These are phyloP conservation scores for Entosphenus tridentatus DNA, from an alignment of 2,113 vertebrate genomes.

Conservation along the genomic window DNA sequence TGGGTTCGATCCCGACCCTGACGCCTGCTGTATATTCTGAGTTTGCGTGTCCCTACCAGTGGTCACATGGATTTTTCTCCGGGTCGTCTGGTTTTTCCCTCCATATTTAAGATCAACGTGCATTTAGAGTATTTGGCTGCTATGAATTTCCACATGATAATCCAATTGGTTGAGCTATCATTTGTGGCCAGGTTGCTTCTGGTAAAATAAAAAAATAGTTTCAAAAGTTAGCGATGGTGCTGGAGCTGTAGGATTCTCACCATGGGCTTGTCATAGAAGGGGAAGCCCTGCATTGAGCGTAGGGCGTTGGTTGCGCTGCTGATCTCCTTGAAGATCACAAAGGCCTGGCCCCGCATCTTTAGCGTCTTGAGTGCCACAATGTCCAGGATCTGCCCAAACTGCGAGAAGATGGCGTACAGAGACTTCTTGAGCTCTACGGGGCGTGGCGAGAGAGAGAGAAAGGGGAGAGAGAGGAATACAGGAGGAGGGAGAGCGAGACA, in stretches of 20 bases:
- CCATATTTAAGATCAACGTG: too few species aligned
- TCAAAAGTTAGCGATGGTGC: too few species aligned
- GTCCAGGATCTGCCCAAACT: slow-evolving; percentile 72
- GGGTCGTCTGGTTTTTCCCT: too few species aligned
- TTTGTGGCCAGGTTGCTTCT: too few species aligned
- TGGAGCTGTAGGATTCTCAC: slow-evolving; percentile 17
- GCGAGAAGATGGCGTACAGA: slow-evolving; percentile 72
- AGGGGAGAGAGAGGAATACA: neutral
- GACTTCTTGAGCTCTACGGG: slow-evolving; percentile 61
- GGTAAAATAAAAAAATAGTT: too few species aligned
- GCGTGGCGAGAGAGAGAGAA: neutral
- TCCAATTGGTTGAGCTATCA: too few species aligned
- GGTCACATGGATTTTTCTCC: too few species aligned
- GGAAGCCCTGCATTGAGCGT: slow-evolving; percentile 75
- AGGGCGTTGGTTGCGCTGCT: slow-evolving; percentile 65
- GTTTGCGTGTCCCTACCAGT: too few species aligned
- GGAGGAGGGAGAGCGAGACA: rapidly evolving
- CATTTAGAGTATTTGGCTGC: too few species aligned
- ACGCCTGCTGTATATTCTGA: too few species aligned
- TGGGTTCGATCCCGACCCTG: too few species aligned
- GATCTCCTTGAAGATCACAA: slow-evolving; percentile 79
- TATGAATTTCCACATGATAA: too few species aligned
- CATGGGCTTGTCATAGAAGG: slow-evolving; percentile 84
- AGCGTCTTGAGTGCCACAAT: slow-evolving; percentile 50
- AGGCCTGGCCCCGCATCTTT: slow-evolving; percentile 70